Evolutionary conservation across 2,797 vertebrate species (phyloP), one percentile per base, ranked within the genome.

Genomic region (Rhyacichthys aspro): DNA sequence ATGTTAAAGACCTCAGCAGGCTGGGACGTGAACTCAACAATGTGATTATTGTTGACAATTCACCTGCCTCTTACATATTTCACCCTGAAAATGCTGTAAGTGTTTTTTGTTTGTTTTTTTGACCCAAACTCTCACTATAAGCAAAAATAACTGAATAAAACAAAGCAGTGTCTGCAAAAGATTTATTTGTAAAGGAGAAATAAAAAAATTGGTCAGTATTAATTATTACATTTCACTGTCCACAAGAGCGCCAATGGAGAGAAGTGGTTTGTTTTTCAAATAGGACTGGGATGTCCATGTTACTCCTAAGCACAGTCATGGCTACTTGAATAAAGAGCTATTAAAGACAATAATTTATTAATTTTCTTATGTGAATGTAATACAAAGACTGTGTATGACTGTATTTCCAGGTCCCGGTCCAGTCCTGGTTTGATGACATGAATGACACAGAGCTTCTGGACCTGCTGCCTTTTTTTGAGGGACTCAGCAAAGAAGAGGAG

Each of bases 381-480:
- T 28, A 28, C 1, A 15, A 43, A 16, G 8, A n/a, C 1, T 43
- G 12, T 1, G 11, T 11, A 16, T 5, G 10, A 14, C 6, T 1
- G 0, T 72, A 23, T 50, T 3, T 9, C 1, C 64, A 99, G 98
- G 98, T 99, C 71, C 97, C 98, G 14, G 98, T 99, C 81, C 96
- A 97, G 86, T 99, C 98, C 66, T 99, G 98, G 98, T 99, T 99
- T 67, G 97, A 99, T 36, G 98, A 99, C 85, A 95, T 99, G 95
- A 93, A 94, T 23, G 98, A 99, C 91, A 98, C 95, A 0, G 98
- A 99, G 88, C 94, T 99, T 83, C 91, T 98, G 91, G 98, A 99
- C 83, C 94, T 99, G 88, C 87, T 93, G 82, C 97, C 97, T 79
- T 96, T 99, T 94, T 99, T 99, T 70, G 97, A 98, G 93, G 96